These are phyloP conservation scores for Lepus townsendii DNA, from an alignment of 2,797 vertebrate species.

Conservation along the genomic window DNA sequence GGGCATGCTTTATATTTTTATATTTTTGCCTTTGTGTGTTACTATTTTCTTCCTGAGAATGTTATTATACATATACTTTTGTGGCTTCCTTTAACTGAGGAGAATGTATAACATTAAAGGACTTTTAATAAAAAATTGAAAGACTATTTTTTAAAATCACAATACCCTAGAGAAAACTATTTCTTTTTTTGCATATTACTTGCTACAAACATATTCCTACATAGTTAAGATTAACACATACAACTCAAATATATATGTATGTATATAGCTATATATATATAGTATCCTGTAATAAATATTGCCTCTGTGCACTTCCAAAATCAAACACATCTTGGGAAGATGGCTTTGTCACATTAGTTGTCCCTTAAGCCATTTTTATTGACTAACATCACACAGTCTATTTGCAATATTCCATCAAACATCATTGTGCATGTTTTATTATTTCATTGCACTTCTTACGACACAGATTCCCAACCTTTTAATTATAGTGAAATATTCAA, in stretches of 20 bases:
- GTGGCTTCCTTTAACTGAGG: slow-evolving; percentile 1
- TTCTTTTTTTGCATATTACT: neutral
- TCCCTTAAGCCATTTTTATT: neutral
- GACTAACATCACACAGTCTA: neutral
- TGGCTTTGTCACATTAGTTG: neutral
- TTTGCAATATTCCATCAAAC: neutral
- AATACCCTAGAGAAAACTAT: neutral
- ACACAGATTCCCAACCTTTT: slow-evolving; percentile 50
- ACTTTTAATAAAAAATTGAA: slow-evolving; percentile 6
- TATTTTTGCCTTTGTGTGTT: neutral
- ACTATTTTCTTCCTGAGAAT: neutral
- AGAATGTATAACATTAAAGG: neutral
- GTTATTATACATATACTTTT: neutral
- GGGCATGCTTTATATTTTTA: neutral
- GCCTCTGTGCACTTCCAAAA: neutral
- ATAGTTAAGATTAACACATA: neutral
- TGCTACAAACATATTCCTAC: neutral
- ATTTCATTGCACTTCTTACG: slow-evolving; percentile 30
- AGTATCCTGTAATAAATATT: neutral
- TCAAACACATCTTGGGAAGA: slow-evolving; percentile 38
- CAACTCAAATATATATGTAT: no score
- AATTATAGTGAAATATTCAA: slow-evolving; percentile 57
- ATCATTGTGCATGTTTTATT: neutral
- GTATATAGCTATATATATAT: neutral
- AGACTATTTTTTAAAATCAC: neutral